phyloP scores from a whole-genome alignment of 2,113 vertebrate species.

The Piprites chloris region DNA sequence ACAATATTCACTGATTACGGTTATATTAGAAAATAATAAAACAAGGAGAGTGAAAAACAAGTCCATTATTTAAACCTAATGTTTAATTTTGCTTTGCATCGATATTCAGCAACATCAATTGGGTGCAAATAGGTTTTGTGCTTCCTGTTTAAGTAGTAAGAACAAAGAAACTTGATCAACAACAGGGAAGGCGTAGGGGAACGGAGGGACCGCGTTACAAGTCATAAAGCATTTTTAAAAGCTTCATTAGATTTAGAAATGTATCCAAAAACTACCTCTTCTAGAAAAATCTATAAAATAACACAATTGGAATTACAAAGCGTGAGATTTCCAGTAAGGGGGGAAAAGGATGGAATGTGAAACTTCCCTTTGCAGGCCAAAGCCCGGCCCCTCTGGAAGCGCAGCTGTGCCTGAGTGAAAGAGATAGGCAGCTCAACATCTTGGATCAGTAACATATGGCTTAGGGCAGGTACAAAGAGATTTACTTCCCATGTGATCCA shows the following conservation, averaged over 20 bases:
- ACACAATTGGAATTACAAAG: neutral
- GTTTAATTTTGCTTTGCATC: slow-evolving; percentile 49
- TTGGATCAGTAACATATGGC: slow-evolving; percentile 36
- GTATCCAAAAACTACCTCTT: neutral
- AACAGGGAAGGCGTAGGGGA: neutral
- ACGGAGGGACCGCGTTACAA: neutral
- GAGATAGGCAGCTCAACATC: slow-evolving; percentile 35
- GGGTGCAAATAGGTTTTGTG: slow-evolving; percentile 15
- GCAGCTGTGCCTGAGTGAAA: slow-evolving; percentile 10
- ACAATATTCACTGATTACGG: slow-evolving; percentile 50
- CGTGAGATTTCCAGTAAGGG: neutral
- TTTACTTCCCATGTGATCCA: slow-evolving; percentile 27
- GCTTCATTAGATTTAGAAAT: slow-evolving; percentile 30
- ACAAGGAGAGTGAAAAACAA: slow-evolving; percentile 25
- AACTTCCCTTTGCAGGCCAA: neutral
- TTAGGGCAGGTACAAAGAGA: slow-evolving; percentile 45
- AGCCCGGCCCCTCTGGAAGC: neutral
- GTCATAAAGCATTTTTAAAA: slow-evolving; percentile 19
- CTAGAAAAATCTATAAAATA: neutral
- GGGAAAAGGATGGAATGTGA: slow-evolving; percentile 6
- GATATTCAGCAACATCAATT: slow-evolving; percentile 10
- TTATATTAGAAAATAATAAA: slow-evolving; percentile 60
- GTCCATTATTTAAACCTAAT: slow-evolving; percentile 49
- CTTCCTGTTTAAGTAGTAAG: neutral
- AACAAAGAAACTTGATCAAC: slow-evolving; percentile 34